Evolutionary conservation across 2,113 vertebrate species (phyloP), one percentile per base, ranked within the genome.

Genomic region (Solea senegalensis): DNA sequence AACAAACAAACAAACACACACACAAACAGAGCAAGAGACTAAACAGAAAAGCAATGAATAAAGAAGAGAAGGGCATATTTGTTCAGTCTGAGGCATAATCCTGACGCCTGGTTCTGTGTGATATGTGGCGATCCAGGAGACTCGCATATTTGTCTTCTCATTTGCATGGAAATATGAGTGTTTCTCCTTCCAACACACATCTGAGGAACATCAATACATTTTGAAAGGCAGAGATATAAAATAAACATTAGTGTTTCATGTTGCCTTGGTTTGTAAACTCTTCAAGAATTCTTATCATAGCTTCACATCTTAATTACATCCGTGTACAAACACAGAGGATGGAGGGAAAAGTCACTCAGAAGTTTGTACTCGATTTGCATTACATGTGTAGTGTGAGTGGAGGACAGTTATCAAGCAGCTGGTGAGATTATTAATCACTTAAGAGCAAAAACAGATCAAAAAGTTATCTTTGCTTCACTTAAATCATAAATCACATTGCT

Each of bases 131-230:
- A 85, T 87, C 69, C 78, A 76, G 71, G 58, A 78, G 72, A 72
- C 76, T 26, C 55, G 67, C 76, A 9, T 13, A 61, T 84, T 88
- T 85, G 75, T 69, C 51, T 41, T 48, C 79, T 83, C 76, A 86
- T 88, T 91, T 90, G 84, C 83, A 90, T 91, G 54, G 78, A 69
- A 82, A 89, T 85, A 64, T 81, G 34, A 34, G 75, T 80, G 76
- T 80, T 77, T 73, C 60, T 40, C 50, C 63, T 58, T 57, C 69
- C 14, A 72, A 87, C 81, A 72, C 76, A 86, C 80, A 81, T 79
- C 82, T 64, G 80, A 83, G 80, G 80, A 34, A 87, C 78, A 74
- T 82, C 83, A 81, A 85, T 82, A 88, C 83, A 82, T 71, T 80
- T 69, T 85, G 84, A 85, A 83, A 82, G 67, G 79, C 72, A 45